Base-by-base conservation (phyloP, 2,113 vertebrate species). In the Actinemys pallida region DNA sequence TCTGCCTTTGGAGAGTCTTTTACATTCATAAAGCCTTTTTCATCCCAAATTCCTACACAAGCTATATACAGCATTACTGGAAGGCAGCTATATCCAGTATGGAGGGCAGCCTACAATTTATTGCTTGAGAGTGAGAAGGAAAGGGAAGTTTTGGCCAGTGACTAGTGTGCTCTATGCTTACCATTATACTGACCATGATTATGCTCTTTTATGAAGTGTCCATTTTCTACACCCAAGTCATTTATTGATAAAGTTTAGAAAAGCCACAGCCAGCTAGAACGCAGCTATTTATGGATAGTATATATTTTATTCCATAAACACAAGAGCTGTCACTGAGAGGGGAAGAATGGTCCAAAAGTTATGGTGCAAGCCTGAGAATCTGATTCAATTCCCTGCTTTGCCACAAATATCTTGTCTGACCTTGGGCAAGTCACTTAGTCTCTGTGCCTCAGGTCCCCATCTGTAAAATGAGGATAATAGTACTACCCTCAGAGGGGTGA, bases 21-120 rank as follows among this genome's bases (percentile, higher is more conserved):
- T 94, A n/a, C 83, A 89, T 24, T 35, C 81, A 20, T 17, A 35
- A 86, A 91, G n/a, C 39, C 75, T 84, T 86, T 80, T 76, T 83
- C 17, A 57, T 6, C 50, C 54, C 5, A 47, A 92, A 76, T 14
- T 82, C 0, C 20, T 45, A 81, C 59, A 47, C 75, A 88, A 82
- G 50, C 0, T 4, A 80, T 35, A 53, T 53, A 0, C 49, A 10
- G 14, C 42, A 1, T 12, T 78, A 86, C 16, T 76, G n/a, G 47
- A 22, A 50, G 27, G 24, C 52, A n/a, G n/a, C 19, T 31, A 50
- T 53, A 50, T 69, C 6, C 81, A 31, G 59, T 45, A 93, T 69
- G 35, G 54, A 75, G 11, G 17, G 54, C 42, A 89, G 78, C n/a
- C 84, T 65, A 54, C 54, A 87, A 17, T 10, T 42, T 54, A 79